Percentiles rank a stretch among this genome's conserved stretches.
Evolutionary conservation across 1,140 invertebrate species (phyloP).

Genomic region (Drosophila pandora): DNA sequence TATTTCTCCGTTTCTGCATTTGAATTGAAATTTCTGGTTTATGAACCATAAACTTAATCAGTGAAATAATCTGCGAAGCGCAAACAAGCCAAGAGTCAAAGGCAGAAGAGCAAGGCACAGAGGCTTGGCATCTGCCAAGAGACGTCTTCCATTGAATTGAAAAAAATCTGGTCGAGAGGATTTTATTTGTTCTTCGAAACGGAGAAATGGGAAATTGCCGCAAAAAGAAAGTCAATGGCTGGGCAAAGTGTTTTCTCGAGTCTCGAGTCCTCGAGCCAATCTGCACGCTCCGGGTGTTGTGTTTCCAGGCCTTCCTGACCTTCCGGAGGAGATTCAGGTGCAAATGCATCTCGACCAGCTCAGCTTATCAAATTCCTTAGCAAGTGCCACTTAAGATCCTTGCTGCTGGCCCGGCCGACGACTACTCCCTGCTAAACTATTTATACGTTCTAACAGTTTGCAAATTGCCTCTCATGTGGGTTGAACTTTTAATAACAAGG

Average conservation of each 20-base stretch:
- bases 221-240: constrained; percentile 36
- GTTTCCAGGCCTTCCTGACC: constrained; percentile 10
- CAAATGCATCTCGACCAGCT: constrained; percentile 26
- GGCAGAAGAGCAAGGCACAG: constrained; percentile 39
- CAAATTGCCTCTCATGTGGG: constrained; percentile 72
- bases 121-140: constrained; percentile 50
- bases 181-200: constrained; percentile 8
- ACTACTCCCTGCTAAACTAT: constrained; percentile 32
- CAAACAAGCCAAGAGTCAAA: constrained; percentile 57
- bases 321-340: constrained; percentile 27
- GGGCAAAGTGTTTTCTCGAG: constrained; percentile 31
- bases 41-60: constrained; percentile 76
- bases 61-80: constrained; percentile 65
- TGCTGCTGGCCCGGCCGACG: neutral
- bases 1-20: constrained; percentile 21
- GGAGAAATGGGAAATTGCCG: constrained; percentile 11
- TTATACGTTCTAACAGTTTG: constrained; percentile 66
- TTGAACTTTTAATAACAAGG: constrained; percentile 76
- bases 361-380: constrained; percentile 40
- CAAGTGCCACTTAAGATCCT: constrained; percentile 52
- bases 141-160: constrained; percentile 17
- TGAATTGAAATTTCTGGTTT: constrained; percentile 59
- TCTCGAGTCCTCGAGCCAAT: neutral
- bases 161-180: constrained; percentile 32
- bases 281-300: neutral